These are phyloP conservation scores for Sceliomorpha sp. DNA, from an alignment of 2,888 invertebrate species.

Conservation along the genomic window DNA sequence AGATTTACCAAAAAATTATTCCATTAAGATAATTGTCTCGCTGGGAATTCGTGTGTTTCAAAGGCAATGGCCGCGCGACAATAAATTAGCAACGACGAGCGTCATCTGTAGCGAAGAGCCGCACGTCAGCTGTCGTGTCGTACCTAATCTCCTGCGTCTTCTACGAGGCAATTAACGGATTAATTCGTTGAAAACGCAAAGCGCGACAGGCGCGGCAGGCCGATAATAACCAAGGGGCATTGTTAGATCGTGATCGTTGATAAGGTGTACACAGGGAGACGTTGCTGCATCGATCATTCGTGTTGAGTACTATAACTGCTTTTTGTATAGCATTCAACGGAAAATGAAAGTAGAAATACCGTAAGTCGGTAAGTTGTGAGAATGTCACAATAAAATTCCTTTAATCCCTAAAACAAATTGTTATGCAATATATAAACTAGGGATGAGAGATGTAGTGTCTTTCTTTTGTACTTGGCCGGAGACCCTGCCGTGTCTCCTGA, in stretches of 20 bases:
- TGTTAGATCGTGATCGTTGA: slow-evolving; percentile 40
- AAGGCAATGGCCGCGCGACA: slow-evolving; percentile 44
- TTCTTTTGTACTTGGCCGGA: no score
- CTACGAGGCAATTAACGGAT: slow-evolving; percentile 56
- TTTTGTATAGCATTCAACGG: no score
- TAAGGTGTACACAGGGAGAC: slow-evolving; percentile 23
- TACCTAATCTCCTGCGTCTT: slow-evolving; percentile 48
- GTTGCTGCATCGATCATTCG: slow-evolving; percentile 21
- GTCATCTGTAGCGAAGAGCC: slow-evolving; percentile 48
- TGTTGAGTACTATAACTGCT: no score
- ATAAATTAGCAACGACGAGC: slow-evolving; percentile 45
- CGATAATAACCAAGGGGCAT: slow-evolving; percentile 41
- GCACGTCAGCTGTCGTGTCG: slow-evolving; percentile 54
- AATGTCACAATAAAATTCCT: no score
- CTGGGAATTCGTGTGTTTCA: slow-evolving; percentile 28
- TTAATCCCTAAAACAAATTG: no score
- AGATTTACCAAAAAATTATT: slow-evolving; percentile 66
- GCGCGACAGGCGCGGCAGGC: slow-evolving; percentile 43
- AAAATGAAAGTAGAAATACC: no score
- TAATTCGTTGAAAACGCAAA: slow-evolving; percentile 57
- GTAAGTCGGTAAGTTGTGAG: no score
- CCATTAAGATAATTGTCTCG: slow-evolving; percentile 76
- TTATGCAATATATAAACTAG: no score
- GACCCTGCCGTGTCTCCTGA: no score
- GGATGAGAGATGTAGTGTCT: no score